Evolutionary conservation across 2,797 vertebrate genomes (phyloP).

Genomic region (Hirundo rustica): DNA sequence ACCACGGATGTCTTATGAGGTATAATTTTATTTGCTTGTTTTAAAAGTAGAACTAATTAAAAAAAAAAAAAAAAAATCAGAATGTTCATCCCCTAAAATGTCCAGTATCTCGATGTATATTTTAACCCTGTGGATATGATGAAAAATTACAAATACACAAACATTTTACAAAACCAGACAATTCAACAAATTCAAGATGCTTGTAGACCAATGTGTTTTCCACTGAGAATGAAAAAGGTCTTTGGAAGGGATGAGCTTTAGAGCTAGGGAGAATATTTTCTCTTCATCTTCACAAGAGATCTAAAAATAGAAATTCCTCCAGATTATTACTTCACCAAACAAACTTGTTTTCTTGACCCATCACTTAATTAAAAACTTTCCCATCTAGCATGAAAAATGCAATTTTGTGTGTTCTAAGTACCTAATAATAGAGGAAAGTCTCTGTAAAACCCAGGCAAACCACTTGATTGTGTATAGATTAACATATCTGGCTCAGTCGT

Average conservation of each 20-base stretch:
- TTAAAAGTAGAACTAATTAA: neutral
- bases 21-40: neutral
- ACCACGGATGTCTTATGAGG: neutral
- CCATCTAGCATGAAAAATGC: neutral
- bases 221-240: neutral
- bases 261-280: neutral
- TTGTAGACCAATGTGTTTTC: neutral
- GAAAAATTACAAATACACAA: neutral
- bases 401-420: neutral
- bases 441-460: constrained; percentile 2
- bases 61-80: neutral
- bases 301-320: constrained; percentile 5
- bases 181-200: neutral
- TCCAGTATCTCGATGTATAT: neutral
- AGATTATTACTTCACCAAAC: neutral
- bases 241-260: neutral
- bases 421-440: neutral
- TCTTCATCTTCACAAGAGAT: neutral
- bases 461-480: constrained; percentile 41
- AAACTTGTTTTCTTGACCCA: neutral
- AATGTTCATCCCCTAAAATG: neutral
- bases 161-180: neutral
- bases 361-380: constrained; percentile 8
- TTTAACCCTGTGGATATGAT: neutral
- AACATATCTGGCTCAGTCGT: constrained; percentile 40